Evolutionary conservation across 1,140 invertebrate genomes (phyloP).

Genomic region (Lucilia sericata): DNA sequence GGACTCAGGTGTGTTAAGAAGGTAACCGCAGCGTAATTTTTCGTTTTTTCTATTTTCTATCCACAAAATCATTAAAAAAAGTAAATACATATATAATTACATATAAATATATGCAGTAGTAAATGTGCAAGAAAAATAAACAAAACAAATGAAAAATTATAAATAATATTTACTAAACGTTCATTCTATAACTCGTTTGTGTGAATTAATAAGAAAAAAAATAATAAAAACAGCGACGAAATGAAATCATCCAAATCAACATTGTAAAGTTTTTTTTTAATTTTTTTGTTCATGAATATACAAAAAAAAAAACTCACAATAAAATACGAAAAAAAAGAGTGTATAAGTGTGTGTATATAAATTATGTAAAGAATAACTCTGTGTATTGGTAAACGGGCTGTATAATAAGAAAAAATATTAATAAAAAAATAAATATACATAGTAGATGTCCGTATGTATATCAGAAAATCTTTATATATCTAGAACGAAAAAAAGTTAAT

Average conservation of each 20-base stretch:
- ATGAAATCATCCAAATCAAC: constrained; percentile 31
- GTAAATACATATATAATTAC: background rate
- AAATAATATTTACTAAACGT: background rate
- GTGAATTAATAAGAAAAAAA: constrained; percentile 1
- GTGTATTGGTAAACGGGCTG: constrained; percentile 13
- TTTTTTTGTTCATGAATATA: constrained; percentile 25
- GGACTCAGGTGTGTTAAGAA: constrained; percentile 45
- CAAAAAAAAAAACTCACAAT: background rate
- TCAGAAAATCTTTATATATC: background rate
- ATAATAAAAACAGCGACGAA: constrained; percentile 4
- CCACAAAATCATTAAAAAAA: constrained; percentile 25
- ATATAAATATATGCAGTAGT: constrained; percentile 26
- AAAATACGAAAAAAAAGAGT: background rate
- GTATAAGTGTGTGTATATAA: constrained; percentile 35
- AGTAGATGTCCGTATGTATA: background rate
- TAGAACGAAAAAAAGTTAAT: background rate
- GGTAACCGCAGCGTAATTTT: constrained; percentile 21
- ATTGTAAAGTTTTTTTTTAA: background rate
- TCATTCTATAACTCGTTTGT: constrained; percentile 44
- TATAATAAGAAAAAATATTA: background rate
- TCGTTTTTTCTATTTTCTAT: constrained; percentile 20
- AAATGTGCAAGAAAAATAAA: constrained; percentile 37
- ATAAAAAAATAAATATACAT: background rate
- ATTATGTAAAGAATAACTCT: constrained; percentile 35
- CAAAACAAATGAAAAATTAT: background rate